Evolutionary conservation across 2,113 vertebrate genomes (phyloP), one percentile per base, ranked within the genome.

Genomic region (Ciconia maguari): DNA sequence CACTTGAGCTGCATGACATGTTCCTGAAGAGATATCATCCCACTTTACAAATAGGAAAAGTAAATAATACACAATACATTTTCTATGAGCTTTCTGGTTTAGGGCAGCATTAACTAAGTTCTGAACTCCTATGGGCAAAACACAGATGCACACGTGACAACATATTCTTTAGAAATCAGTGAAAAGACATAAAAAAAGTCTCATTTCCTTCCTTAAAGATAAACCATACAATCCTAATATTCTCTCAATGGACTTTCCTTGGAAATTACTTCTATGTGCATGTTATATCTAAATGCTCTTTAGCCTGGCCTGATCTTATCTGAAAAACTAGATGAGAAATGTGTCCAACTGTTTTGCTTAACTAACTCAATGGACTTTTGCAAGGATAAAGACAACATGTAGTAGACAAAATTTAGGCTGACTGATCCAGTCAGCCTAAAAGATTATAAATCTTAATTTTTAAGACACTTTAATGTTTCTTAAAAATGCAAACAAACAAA

Each of bases 61-160:
- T 38, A 77, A 80, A 42, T 41, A 74, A 18, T 30, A 77, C 3
- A 13, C 17, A 19, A 12, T 34, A 36, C 2, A 30, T 62, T 89
- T 83, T 65, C 36, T 42, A 7, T 49, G 11, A 90, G 10, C 4
- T 82, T 94, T 82, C 48, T 57, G 16, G 7, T 71, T 92, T 85
- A 83, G 10, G 14, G 14, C 4, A 68, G 3, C 26, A 26, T 77
- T 81, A 65, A 16, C 14, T 48, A 44, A 69, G 6, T 55, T 86
- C 64, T 80, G 54, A 86, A 77, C 16, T 69, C 5, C 27, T 57
- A 5, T 5, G 10, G 55, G 9, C 8, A 57, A 55, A 72, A 76
- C 32, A 76, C 1, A 22, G 30, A 48, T 38, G 27, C 15, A 19
- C 18, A 48, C 0, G 0, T 49, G 54, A 49, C 11, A 72, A 58